Base-by-base conservation (phyloP, 2,888 invertebrate genomes). In the Aplocera efformata region DNA sequence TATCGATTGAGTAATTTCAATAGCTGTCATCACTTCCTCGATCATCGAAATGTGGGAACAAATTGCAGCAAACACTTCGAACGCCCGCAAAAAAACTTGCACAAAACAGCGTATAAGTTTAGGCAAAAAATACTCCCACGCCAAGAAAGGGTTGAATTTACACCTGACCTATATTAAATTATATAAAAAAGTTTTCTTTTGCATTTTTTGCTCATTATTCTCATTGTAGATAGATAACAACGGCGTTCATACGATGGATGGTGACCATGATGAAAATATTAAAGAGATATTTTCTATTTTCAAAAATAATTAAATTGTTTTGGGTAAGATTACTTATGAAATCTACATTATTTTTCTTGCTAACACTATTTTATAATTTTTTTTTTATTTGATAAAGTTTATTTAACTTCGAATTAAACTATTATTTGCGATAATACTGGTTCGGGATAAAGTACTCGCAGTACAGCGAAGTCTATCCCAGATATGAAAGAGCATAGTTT, bases 101-200 rank as follows among this genome's bases (percentile, higher is more conserved):
- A 82, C 76, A 83, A 84, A 79, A 73, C 70, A 58, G 56, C 22
- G 38, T 45, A 36, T 48, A 50, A 60, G 52, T 65, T 37, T 60
- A 44, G 56, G 58, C 64, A 76, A 82, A 83, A 82, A 83, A 63
- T 55, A 49, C 88, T 86, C 88, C 88, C 86, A 88, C 86, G 85
- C 79, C 65, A 55, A 66, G 77, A 83, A 86, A 88, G 88, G 88
- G 88, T 88, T 88, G 76, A 76, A 58, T 69, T 72, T 81, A 75
- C 88, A 88, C 88, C 88, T 88, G 88, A 88, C 88, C 88, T 85
- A 88, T 79, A 86, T 88, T 84, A 75, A 63, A 68, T 72, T 73
- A 71, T 75, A 69, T 67, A 67, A 67, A 60, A 60, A 52, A 71
- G 72, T 79, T 82, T 83, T 84, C 76, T 78, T 68, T 71, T 63